Evolutionary conservation across 2,797 vertebrate genomes (phyloP).

Genomic region (Malurus splendens): DNA sequence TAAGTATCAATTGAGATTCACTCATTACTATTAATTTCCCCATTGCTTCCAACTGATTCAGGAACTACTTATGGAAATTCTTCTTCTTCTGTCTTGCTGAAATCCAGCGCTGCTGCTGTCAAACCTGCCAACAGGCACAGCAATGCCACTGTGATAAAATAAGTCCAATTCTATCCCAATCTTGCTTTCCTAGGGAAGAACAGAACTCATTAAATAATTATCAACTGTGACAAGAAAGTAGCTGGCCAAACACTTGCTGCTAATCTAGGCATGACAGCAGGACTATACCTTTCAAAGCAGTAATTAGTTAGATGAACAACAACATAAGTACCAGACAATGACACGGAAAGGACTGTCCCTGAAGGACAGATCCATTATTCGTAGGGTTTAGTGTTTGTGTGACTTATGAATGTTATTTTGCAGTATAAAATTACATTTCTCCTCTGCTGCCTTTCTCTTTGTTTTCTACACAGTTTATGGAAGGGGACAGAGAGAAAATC

Average conservation of each 20-base stretch:
- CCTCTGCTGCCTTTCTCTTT: constrained; percentile 18
- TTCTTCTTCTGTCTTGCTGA: constrained; percentile 51
- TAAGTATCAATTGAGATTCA: constrained; percentile 50
- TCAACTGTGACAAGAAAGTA: constrained; percentile 58
- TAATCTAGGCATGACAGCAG: constrained; percentile 57
- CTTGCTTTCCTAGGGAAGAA: constrained; percentile 61
- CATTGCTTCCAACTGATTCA: constrained; percentile 46
- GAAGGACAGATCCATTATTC: constrained; percentile 66
- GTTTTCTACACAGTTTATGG: constrained; percentile 21
- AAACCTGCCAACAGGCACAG: constrained; percentile 33
- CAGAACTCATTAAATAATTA: constrained; percentile 63
- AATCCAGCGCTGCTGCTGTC: constrained; percentile 42
- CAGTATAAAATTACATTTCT: constrained; percentile 45
- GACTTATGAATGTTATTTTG: constrained; percentile 65
- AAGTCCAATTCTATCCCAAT: constrained; percentile 51
- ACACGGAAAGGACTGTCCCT: constrained; percentile 59
- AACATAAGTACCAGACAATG: constrained; percentile 58
- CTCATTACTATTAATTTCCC: constrained; percentile 63
- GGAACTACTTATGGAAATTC: constrained; percentile 64
- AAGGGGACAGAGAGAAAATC: not conserved
- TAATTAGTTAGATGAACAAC: constrained; percentile 60
- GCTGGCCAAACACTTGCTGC: constrained; percentile 58
- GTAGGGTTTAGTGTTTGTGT: constrained; percentile 52
- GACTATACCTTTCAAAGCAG: constrained; percentile 58
- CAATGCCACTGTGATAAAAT: constrained; percentile 49